phyloP scores from a whole-genome alignment of 2,113 vertebrate species.

The Corapipo altera region DNA sequence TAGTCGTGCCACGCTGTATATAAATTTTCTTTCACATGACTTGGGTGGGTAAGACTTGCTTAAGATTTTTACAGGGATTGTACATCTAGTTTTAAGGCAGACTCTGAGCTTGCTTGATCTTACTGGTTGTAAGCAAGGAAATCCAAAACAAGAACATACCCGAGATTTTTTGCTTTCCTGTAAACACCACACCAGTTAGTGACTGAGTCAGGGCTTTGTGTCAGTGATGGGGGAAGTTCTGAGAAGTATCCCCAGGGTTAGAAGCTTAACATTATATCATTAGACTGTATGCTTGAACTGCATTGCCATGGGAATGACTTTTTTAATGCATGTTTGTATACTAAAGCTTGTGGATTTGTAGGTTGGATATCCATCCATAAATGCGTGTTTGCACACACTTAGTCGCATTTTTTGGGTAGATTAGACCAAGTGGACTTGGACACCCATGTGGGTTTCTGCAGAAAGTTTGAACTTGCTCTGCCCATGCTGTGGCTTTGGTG shows the following conservation, averaged over 20 bases:
- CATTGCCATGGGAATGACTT: background rate
- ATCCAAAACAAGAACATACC: background rate
- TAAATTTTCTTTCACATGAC: background rate
- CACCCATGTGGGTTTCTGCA: background rate
- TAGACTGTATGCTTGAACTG: background rate
- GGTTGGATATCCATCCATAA: background rate
- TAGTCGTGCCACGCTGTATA: background rate
- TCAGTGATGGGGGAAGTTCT: background rate
- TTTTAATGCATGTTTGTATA: background rate
- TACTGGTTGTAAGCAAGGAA: background rate
- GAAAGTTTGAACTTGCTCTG: background rate
- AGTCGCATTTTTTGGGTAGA: accelerated
- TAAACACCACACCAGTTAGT: background rate
- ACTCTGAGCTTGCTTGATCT: background rate
- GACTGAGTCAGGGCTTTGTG: background rate
- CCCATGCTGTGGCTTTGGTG: background rate
- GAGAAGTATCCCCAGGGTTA: background rate
- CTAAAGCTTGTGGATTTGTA: background rate
- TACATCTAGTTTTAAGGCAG: background rate
- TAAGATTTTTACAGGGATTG: background rate
- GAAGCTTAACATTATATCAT: background rate
- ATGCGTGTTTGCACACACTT: background rate
- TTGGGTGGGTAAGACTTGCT: background rate
- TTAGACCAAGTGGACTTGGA: background rate
- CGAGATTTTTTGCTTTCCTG: background rate